These are phyloP conservation scores for Paralichthys olivaceus DNA, from an alignment of 2,113 vertebrate genomes.

Conservation along the genomic window DNA sequence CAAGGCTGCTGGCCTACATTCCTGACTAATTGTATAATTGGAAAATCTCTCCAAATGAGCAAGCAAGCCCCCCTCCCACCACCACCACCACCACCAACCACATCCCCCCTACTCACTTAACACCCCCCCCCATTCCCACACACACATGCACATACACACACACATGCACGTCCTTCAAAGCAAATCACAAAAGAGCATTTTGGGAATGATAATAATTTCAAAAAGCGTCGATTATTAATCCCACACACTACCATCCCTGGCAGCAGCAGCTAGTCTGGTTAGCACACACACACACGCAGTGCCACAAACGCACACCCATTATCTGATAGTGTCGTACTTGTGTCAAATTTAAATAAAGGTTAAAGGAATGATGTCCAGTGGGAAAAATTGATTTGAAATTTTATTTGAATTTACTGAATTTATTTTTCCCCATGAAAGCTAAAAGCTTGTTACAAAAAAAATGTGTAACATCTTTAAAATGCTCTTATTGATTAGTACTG, in stretches of 20 bases:
- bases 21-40: conserved; percentile 88
- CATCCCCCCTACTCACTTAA: conserved; percentile 66
- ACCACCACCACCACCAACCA: conserved; percentile 30
- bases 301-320: conserved; percentile 21
- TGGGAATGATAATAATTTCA: conserved; percentile 86
- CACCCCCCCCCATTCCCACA: conserved; percentile 49
- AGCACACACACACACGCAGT: conserved; percentile 43
- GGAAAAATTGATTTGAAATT: neutral
- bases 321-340: neutral
- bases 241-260: conserved; percentile 62
- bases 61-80: conserved; percentile 68
- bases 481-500: neutral
- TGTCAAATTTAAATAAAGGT: neutral
- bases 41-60: conserved; percentile 87
- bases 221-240: conserved; percentile 84
- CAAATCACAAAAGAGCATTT: conserved; percentile 87
- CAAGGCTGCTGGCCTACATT: conserved; percentile 86
- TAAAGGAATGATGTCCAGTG: neutral
- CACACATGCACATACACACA: conserved; percentile 54
- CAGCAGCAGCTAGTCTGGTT: conserved; percentile 60
- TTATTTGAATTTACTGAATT: neutral
- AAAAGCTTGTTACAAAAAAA: neutral
- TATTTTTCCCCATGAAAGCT: neutral
- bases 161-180: conserved; percentile 80
- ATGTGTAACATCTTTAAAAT: no score